Evolutionary conservation across 2,888 invertebrate genomes (phyloP).

Genomic region (Rhynchonema sp.): DNA sequence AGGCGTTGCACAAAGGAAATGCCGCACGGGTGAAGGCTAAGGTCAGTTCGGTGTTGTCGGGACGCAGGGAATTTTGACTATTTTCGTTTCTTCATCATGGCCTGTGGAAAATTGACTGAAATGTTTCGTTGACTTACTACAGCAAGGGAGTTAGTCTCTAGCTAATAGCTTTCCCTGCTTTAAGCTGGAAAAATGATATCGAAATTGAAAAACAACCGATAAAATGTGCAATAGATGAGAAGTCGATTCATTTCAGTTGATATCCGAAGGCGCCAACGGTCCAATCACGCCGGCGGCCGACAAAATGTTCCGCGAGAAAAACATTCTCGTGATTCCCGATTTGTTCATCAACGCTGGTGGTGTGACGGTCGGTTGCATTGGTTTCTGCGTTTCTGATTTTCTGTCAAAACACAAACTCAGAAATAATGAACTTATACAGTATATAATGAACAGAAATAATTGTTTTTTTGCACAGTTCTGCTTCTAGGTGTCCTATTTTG

Average conservation of each 20-base stretch:
- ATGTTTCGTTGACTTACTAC: too few species aligned
- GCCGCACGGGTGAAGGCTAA: conserved; percentile 72
- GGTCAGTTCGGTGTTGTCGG: too few species aligned
- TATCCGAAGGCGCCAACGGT: conserved; percentile 90
- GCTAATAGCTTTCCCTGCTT: not conserved
- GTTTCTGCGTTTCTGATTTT: too few species aligned
- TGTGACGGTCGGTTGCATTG: too few species aligned
- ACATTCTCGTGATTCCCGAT: conserved; percentile 76
- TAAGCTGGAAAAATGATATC: not conserved
- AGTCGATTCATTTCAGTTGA: conserved; percentile 53
- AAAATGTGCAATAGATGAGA: too few species aligned
- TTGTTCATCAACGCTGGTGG: conserved; percentile 53
- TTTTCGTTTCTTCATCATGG: too few species aligned
- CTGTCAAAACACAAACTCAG: too few species aligned
- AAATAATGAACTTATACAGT: too few species aligned
- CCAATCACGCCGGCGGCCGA: conserved; percentile 89
- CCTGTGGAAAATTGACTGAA: too few species aligned
- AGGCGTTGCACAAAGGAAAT: conserved; percentile 74
- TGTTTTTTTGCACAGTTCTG: conserved; percentile 94
- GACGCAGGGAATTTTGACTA: not conserved
- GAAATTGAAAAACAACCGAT: not conserved
- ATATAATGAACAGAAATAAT: too few species aligned
- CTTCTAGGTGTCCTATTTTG: conserved; percentile 95
- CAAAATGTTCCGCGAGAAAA: conserved; percentile 60
- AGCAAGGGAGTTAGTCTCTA: not conserved